Evolutionary conservation across 2,113 vertebrate species (phyloP).

Genomic region (Mesocricetus auratus): DNA sequence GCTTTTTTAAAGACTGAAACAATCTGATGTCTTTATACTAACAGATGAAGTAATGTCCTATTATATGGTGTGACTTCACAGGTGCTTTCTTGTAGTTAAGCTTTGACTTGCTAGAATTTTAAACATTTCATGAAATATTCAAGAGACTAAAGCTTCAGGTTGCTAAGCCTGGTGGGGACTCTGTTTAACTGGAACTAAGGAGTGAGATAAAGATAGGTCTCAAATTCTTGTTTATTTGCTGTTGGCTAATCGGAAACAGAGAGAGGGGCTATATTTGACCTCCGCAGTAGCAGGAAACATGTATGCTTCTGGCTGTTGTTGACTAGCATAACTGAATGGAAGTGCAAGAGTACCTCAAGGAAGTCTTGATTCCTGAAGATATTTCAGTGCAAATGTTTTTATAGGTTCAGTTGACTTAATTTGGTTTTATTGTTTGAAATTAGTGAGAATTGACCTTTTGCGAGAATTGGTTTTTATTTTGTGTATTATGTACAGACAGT

Average conservation of each 20-base stretch:
- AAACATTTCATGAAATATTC: slow-evolving; percentile 75
- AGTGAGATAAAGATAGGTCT: slow-evolving; percentile 47
- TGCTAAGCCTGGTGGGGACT: slow-evolving; percentile 3
- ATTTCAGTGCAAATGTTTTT: not conserved
- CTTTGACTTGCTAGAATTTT: slow-evolving; percentile 72
- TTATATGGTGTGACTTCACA: slow-evolving; percentile 70
- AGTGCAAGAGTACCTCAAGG: not conserved
- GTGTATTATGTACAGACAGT: not conserved
- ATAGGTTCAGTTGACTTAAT: not conserved
- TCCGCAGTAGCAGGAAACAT: not conserved
- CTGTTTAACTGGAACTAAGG: slow-evolving; percentile 62
- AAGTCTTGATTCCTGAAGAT: not conserved
- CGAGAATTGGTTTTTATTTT: not conserved
- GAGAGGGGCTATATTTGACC: not conserved
- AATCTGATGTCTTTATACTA: slow-evolving; percentile 59
- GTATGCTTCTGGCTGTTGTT: not conserved
- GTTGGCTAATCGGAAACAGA: not conserved
- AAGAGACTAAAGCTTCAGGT: slow-evolving; percentile 55
- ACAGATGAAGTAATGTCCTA: slow-evolving; percentile 71
- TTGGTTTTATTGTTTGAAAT: not conserved
- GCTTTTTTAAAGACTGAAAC: slow-evolving; percentile 68
- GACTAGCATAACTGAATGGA: not conserved
- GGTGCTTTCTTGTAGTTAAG: slow-evolving; percentile 43
- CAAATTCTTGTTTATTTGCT: slow-evolving; percentile 31
- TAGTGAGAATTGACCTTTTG: not conserved